These are phyloP conservation scores for Vulpes lagopus DNA, from an alignment of 2,113 vertebrate species.

Conservation along the genomic window DNA sequence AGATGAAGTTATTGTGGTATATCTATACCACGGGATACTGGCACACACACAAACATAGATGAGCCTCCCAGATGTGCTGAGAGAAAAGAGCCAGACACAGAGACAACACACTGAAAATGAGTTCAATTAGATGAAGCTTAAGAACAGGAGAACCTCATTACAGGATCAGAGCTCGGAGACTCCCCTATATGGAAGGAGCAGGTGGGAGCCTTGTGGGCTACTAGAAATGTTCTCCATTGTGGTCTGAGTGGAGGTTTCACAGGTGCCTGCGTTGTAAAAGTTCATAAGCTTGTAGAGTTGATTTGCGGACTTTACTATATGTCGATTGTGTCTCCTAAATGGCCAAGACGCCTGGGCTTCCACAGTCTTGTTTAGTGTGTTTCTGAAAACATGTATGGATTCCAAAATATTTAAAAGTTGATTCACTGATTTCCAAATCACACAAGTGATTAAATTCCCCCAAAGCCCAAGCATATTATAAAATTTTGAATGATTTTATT, in stretches of 20 bases:
- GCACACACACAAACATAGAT: no score
- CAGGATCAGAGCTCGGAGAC: background rate
- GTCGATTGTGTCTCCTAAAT: background rate
- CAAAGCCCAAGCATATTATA: background rate
- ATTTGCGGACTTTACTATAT: background rate
- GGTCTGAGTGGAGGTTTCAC: background rate
- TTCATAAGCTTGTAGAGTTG: background rate
- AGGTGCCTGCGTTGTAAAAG: background rate
- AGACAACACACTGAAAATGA: background rate
- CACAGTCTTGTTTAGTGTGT: background rate
- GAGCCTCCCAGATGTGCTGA: background rate
- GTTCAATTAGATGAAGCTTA: background rate
- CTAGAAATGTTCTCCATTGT: background rate
- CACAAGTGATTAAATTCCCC: background rate
- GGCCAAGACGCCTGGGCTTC: background rate
- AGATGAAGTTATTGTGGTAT: background rate
- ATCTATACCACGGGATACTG: background rate
- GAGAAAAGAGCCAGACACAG: background rate
- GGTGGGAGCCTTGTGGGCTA: background rate
- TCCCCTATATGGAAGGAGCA: background rate
- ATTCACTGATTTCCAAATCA: background rate
- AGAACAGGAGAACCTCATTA: background rate
- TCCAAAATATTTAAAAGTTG: conserved; percentile 41
- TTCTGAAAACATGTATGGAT: background rate
- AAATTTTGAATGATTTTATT: conserved; percentile 39